Base-by-base conservation (phyloP, 2,113 vertebrate genomes). In the Chloropsis hardwickii region DNA sequence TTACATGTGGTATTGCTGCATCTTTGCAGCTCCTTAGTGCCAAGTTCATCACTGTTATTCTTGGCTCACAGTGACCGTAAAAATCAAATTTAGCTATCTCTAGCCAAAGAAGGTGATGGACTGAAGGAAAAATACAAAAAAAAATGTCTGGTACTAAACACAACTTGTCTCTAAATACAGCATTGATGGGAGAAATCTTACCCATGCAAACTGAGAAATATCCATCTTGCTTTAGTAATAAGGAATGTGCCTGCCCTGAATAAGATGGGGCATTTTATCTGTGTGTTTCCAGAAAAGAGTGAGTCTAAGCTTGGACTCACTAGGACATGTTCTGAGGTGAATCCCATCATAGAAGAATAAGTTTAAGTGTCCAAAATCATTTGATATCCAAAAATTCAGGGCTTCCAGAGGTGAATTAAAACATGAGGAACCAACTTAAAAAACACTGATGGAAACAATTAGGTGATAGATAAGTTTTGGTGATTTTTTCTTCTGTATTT, bases 141-240 rank as follows among this genome's bases (percentile, higher is more conserved):
- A 37, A 42, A 42, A 29, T 0, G 0, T 48, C n/a, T n/a, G 3
- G 2, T 69, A 56, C 27, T 73, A 79, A 89, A 45, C 7, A 28
- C 5, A 86, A 54, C 45, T 81, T 90, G 9, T 13, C 15, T 88
- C 22, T 88, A 65, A 53, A 91, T 39, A 66, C 7, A 42, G 5
- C 15, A 28, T 42, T 51, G 10, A 48, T 61, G 20, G 19, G 17
- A 53, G 14, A 76, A 88, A 45, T 19, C 27, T 56, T 77, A n/a
- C 5, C 6, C 9, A 39, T 53, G n/a, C 14, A 66, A 61, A 66
- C 22, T 31, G 56, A 2, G 42, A 87, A 81, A 54, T 29, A 73
- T n/a, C 23, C 2, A 33, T 35, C 12, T 66, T 90, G 7, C 11
- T 79, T 81, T 20, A 53, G 9, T 29, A 65, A 35, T 47, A 60